Base-by-base conservation (phyloP, 1,140 invertebrate genomes). In the Kradibia gibbosae region DNA sequence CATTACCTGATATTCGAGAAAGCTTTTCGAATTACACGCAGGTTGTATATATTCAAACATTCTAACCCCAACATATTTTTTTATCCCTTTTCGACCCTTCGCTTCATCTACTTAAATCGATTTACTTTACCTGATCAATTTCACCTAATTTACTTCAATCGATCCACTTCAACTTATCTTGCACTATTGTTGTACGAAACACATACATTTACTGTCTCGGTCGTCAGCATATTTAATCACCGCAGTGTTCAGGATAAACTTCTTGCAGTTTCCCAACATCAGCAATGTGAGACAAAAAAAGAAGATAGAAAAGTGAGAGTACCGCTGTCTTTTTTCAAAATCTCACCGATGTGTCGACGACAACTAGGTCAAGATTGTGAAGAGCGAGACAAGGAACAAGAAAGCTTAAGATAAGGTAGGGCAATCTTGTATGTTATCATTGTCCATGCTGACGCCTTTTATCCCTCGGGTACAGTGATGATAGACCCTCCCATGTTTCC, bases 161-260 rank as follows among this genome's bases (percentile, higher is more conserved):
- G n/a, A n/a, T n/a, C n/a, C n/a, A n/a, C n/a, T n/a, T n/a, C n/a
- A n/a, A n/a, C n/a, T n/a, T n/a, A n/a, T n/a, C n/a, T n/a, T n/a
- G n/a, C n/a, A 45, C 48, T 17, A 50, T 55, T 31, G 48, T 15
- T 36, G 22, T 34, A 25, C 73, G 13, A 60, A 36, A 17, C 4
- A n/a, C 65, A 13, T 28, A 34, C 48, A 81, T 81, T 81, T 81
- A 81, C 60, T 71, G 71, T 55, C 55, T 55, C 65, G 75, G 50
- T 77, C 53, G 71, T 78, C 75, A 73, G 70, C 74, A 72, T 78
- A 39, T 70, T 82, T 42, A 53, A 78, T 82, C 81, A 81, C 62
- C 77, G 71, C 72, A 81, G 77, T 77, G 62, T 48, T 55, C 22
- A 7, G 8, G 13, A 34, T 17, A 31, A 42, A 20, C 34, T 45